A percentile compares a stretch with the other conserved stretches of the same genome.
These are phyloP conservation scores for Agapornis canus DNA, from an alignment of 2,797 vertebrate species.

Conservation along the genomic window DNA sequence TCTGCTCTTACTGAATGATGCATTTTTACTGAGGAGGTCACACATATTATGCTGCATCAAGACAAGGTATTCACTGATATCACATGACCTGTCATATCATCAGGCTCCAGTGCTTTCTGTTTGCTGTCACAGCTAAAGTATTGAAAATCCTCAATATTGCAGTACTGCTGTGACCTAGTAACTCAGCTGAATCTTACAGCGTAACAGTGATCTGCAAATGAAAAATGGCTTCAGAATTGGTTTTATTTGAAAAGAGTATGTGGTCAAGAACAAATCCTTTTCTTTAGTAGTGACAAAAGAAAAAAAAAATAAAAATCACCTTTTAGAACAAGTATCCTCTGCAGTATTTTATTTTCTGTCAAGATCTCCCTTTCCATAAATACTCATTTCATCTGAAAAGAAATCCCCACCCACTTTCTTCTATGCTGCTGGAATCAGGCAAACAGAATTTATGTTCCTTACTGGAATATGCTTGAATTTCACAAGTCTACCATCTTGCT, in stretches of 20 bases:
- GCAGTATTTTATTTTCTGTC: background rate
- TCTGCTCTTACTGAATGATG: background rate
- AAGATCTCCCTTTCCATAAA: background rate
- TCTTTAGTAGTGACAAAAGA: background rate
- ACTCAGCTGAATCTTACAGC: background rate
- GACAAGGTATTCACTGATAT: background rate
- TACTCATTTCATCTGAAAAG: background rate
- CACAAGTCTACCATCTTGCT: background rate
- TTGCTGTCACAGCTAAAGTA: slow-evolving; percentile 1
- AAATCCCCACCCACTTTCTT: background rate
- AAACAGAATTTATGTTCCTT: background rate
- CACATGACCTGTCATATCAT: slow-evolving; percentile 8
- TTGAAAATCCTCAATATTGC: background rate
- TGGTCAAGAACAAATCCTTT: background rate
- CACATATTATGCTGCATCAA: background rate
- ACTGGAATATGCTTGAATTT: background rate
- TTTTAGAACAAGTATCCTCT: background rate
- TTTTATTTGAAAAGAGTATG: background rate
- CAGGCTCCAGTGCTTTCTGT: slow-evolving; percentile 21
- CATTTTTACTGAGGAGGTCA: background rate
- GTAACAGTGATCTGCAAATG: background rate
- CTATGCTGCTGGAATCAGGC: background rate
- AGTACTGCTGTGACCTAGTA: background rate
- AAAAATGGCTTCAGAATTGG: background rate
- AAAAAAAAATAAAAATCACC: background rate